Base-by-base conservation (phyloP, 37 sponge, comb jelly and placozoan genomes). In the Theonella swinhoei region DNA sequence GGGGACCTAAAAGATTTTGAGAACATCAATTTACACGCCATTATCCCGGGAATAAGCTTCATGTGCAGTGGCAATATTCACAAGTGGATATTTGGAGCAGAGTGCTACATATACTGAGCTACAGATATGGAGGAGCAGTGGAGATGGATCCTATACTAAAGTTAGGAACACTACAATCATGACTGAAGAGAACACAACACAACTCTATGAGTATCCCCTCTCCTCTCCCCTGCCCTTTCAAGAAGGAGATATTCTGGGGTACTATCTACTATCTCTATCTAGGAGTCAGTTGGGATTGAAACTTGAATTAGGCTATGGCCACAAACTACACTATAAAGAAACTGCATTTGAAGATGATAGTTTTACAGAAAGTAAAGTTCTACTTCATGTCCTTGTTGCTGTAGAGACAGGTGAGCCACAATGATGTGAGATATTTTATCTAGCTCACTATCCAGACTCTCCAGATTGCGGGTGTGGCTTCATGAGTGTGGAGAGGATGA, bases 51-150 rank as follows among this genome's bases (percentile, higher is more conserved):
- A 26, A 70, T 32, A 9, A 19, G 72, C 35, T 70, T 70, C 37
- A 70, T 22, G 5, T 70, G 72, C 37, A 70, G 72, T 70, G 72
- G 72, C 31, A 70, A 32, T 33, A 32, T 70, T 8, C 33, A 4
- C 4, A 23, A 32, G 4, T 70, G 72, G 72, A 32, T 37, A 14
- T 47, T 47, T 47, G 54, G 54, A 47, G 54, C 54, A 7, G 11
- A 47, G 54, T 47, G 54, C 11, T n/a, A n/a, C 14, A 47, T 47
- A 17, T 14, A 47, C 54, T 17, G 54, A 47, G 54, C 54, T 47
- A 47, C 54, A 47, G 54, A 47, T 47, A 7, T 47, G 54, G 54
- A 47, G 54, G 14, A 14, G 11, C 14, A 47, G 54, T 47, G 54
- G 54, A 47, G 54, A 47, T 7, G 54, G 54, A 47, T 47, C 54